phyloP scores from a whole-genome alignment of 2,888 invertebrate species.

The Noctua pronuba region DNA sequence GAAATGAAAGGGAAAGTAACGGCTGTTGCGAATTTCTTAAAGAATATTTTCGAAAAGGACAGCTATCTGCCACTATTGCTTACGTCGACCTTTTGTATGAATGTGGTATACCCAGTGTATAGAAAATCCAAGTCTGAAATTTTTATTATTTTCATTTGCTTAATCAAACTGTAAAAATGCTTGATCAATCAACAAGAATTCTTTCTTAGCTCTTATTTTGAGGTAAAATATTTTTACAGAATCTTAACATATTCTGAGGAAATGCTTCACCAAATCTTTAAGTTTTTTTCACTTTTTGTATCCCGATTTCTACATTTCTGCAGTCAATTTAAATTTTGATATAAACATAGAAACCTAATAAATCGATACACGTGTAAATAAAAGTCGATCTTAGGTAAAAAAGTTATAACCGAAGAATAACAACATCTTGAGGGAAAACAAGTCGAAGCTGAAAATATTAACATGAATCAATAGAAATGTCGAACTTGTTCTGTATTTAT shows the following conservation, averaged over 20 bases:
- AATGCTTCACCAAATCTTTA: conserved; percentile 11
- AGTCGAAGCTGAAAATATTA: background rate
- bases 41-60: conserved; percentile 12
- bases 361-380: conserved; percentile 9
- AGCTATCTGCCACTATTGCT: background rate
- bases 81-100: background rate
- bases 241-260: background rate
- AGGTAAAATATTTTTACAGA: background rate
- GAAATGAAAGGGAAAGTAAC: conserved; percentile 20
- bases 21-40: background rate
- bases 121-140: background rate
- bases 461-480: conserved; percentile 10
- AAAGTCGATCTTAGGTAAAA: conserved; percentile 1
- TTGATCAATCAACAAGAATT: background rate
- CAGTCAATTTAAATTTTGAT: conserved; percentile 8
- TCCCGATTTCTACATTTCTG: conserved; percentile 1
- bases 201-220: background rate
- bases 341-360: conserved; percentile 33
- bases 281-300: background rate
- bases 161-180: background rate
- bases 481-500: conserved; percentile 1
- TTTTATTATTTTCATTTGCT: background rate
- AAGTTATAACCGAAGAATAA: conserved; percentile 27
- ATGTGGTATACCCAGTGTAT: background rate
- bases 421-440: conserved; percentile 10